Base-by-base conservation (phyloP, 2,888 invertebrate species). In the Argyresthia albistria region DNA sequence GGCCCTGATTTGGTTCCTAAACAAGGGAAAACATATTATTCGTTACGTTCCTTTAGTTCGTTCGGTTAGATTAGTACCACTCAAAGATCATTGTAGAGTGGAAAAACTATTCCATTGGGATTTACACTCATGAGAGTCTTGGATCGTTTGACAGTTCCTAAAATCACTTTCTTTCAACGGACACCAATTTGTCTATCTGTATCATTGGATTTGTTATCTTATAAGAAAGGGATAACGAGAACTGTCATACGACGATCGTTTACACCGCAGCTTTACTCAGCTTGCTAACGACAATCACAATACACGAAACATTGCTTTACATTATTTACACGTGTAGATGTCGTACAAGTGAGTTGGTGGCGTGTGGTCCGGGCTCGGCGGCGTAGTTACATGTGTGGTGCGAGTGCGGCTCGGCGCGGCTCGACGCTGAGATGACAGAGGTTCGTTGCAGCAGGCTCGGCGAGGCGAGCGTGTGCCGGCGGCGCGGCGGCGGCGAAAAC, bases 381-480 rank as follows among this genome's bases (percentile, higher is more conserved):
- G 8, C 12, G 81, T 74, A 87, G 72, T 93, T 96, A 97, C 97
- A 97, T 90, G 95, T 95, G 77, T 96, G 96, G 89, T 97, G 96
- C 63, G 96, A 96, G 67, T 89, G 87, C 54, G 91, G 90, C 60
- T 84, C 86, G 61, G 92, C 93, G 67, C 93, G 91, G 58, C 95
- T 93, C 59, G 93, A 92, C 68, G 92, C 91, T 59, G 94, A 93
- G 3, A 93, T 89, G 70, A 95, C 87, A 55, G 95, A 95, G 62
- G 93, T 92, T 58, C 94, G 89, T 50, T 92, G 92, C 47, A 90
- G 90, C 49, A 88, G 70, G 64, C 76, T 72, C 52, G 80, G 82
- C 62, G 81, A 86, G 57, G 83, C 79, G 54, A 84, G 72, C 47
- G 87, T 82, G 91, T 90, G 80, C 89, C 90, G 69, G 88, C 93